Evolutionary conservation across 1,140 invertebrate species (phyloP).

Genomic region (Drosophila littoralis): DNA sequence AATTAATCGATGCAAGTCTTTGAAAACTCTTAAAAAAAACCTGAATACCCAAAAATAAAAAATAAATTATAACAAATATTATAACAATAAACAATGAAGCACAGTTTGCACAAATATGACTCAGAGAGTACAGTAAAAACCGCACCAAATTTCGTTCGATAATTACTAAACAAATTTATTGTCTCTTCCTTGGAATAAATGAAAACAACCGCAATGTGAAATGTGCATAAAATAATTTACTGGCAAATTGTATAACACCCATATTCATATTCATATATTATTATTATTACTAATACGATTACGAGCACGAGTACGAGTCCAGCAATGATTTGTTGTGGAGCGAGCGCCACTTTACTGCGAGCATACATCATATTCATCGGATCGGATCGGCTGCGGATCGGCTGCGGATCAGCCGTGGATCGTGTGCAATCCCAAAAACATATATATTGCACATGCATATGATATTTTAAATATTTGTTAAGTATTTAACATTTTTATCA

Average conservation of each 20-base stretch:
- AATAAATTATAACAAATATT: conserved; percentile 9
- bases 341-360: conserved; percentile 5
- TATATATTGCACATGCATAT: conserved; percentile 28
- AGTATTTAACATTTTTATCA: conserved; percentile 58
- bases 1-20: neutral
- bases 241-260: conserved; percentile 33
- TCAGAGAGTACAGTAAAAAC: conserved; percentile 24
- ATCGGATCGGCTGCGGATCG: conserved; percentile 1
- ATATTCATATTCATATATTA: conserved; percentile 18
- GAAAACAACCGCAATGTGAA: conserved; percentile 16
- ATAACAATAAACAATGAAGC: conserved; percentile 31
- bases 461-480: conserved; percentile 40
- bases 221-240: conserved; percentile 21
- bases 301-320: conserved; percentile 2
- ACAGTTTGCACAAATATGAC: conserved; percentile 26
- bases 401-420: conserved; percentile 1
- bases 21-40: conserved; percentile 12
- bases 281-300: conserved; percentile 9
- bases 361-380: conserved; percentile 27
- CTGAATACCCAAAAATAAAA: conserved; percentile 14
- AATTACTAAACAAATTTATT: conserved; percentile 32
- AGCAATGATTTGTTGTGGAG: conserved; percentile 21
- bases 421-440: conserved; percentile 33
- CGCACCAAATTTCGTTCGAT: conserved; percentile 28
- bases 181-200: conserved; percentile 22